Evolutionary conservation across 1,140 invertebrate species (phyloP), one percentile per base, ranked within the genome.

Genomic region (Pseudobourletiella spinata): DNA sequence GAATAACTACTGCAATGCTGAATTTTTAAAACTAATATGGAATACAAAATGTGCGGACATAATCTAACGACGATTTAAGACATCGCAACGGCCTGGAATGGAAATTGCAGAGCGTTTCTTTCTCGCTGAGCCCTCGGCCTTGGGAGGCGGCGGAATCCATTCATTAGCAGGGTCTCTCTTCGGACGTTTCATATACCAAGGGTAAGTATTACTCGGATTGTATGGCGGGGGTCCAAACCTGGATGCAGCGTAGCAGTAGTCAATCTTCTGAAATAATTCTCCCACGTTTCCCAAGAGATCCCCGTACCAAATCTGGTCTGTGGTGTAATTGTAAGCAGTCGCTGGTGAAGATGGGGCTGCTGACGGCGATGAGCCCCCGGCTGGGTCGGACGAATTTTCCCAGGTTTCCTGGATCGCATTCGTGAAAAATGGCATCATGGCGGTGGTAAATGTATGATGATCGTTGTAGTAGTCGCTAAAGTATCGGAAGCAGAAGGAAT

Each of bases 151-250:
- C 8, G n/a, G n/a, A 39, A 39, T 39, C 59, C 59, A 61, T 14
- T 18, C 32, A 35, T 61, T 61, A 8, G 59, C 25, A 2, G 11
- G 25, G 22, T 64, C 62, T 25, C 28, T 32, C 18, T 15, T 32
- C 6, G 62, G 62, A 18, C 56, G 46, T 54, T 59, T 59, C 29
- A 64, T 51, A 20, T 48, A 35, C 62, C 62, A 64, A 2, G 62
- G 62, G 35, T 58, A 64, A 2, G 30, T 14, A 4, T 26, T 3
- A 11, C 3, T 1, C 26, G 35, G 16, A 15, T 22, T 22, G 51
- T 42, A 15, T 32, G 42, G 6, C 18, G 25, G 25, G 52, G 57
- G 16, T 18, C 16, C 24, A 1, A 8, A 30, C 26, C 39, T 16
- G 22, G 51, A 55, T 0, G 59, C 59, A 0, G 24, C 35, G 0